Percentiles rank a stretch among this genome's conserved stretches.
phyloP scores from a whole-genome alignment of 2,113 vertebrate genomes.

The Sapajus apella region DNA sequence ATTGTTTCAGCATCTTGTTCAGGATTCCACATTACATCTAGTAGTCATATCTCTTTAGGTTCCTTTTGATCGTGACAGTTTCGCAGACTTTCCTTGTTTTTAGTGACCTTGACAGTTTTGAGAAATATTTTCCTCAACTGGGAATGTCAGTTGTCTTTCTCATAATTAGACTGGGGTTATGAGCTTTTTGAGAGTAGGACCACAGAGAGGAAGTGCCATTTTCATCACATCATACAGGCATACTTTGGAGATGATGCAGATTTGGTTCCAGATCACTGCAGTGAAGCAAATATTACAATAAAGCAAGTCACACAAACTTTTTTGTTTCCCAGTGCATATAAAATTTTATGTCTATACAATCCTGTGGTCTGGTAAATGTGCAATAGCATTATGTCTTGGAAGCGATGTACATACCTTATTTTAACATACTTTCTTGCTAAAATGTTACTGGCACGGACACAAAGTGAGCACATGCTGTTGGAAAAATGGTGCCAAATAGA shows the following conservation, averaged over 20 bases:
- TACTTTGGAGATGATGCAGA: neutral
- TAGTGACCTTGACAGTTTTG: slow-evolving; percentile 15
- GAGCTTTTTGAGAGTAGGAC: neutral
- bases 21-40: slow-evolving; percentile 27
- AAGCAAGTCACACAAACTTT: neutral
- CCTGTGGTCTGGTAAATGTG: neutral
- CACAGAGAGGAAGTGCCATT: slow-evolving; percentile 11
- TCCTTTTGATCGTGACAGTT: neutral
- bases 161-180: neutral
- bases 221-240: slow-evolving; percentile 12
- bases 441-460: neutral
- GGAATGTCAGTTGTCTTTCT: slow-evolving; percentile 31
- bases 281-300: neutral
- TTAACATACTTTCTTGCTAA: neutral
- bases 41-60: neutral
- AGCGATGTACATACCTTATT: neutral
- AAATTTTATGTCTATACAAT: neutral
- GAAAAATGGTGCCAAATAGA: neutral
- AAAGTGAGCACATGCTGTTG: neutral
- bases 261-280: neutral
- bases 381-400: neutral
- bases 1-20: neutral
- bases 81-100: slow-evolving; percentile 36
- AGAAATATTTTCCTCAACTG: neutral
- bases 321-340: neutral